Base-by-base conservation (phyloP, 2,797 vertebrate species). In the Enteromius paludinosus region DNA sequence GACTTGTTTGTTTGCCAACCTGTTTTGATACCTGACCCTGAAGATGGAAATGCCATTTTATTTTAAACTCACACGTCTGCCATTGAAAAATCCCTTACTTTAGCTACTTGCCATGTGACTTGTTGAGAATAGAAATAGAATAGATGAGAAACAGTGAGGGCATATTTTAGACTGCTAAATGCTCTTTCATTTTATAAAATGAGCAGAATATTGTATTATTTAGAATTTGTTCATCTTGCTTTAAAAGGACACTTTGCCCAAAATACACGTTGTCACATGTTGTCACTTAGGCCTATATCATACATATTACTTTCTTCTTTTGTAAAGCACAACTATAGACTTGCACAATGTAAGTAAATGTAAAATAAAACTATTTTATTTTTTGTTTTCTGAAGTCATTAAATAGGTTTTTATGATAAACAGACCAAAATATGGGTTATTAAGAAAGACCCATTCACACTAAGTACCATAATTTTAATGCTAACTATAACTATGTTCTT, bases 11-110 rank as follows among this genome's bases (percentile, higher is more conserved):
- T 82, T 88, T 77, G 52, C 76, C 87, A 91, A 83, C 90, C 90
- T 90, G 91, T 85, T 88, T 70, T 79, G 74, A 79, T 83, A 45
- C 70, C 87, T 90, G 89, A 89, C 86, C 85, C 82, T 84, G 38
- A 87, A 90, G 78, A 91, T 92, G 80, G 45, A 86, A 86, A 92
- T 78, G 87, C 83, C 78, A 86, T 86, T 86, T 82, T 91, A 89
- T 91, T 90, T 91, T 86, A 65, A 86, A 89, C 87, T 61, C 25
- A 11, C 64, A 52, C 14, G 43, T 45, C 43, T 28, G 33, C 43
- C 70, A 54, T 7, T 74, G 15, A 61, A 59, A 41, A 69, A 59
- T 33, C 0, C 2, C 23, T 56, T 59, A 70, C 23, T 59, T 70
- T 20, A 59, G 3, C 43, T 35, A 28, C 41, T 12, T 66, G 23